Evolutionary conservation across 37 sponge, comb jelly and placozoan species (phyloP), one percentile per base, ranked within the genome.

Genomic region (Hexactinellida sp.): DNA sequence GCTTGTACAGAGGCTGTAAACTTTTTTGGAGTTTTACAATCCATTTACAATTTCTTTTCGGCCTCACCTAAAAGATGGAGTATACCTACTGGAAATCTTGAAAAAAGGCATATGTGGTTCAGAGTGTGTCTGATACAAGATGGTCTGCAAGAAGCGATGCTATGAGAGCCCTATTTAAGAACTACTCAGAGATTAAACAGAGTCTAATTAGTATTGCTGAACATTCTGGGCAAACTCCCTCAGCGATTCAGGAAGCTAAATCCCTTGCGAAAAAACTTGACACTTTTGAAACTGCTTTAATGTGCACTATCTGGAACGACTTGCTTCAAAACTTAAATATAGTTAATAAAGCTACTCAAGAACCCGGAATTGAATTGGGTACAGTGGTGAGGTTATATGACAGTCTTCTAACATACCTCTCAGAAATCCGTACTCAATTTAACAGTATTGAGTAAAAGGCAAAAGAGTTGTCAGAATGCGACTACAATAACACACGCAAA

Each of bases 121-220:
- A 85, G 55, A 52, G 86, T 54, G 55, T 54, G 54, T 54, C 86
- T 85, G 86, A 54, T 34, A 55, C 86, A 52, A 54, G 86, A 54
- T 85, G 86, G 86, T 85, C 36, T 55, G 55, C 86, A 37, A 3
- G 86, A n/a, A 54, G 54, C 25, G 86, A 55, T 55, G 86, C 86
- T 51, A 54, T 41, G 25, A 85, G 38, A 85, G 63, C 55, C 25
- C 86, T 85, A 24, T n/a, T 37, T 54, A 85, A 85, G 54, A 54
- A 54, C 38, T 55, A 85, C 36, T 54, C 55, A 36, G 54, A 37
- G 36, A 54, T 85, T 37, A 38, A 54, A 54, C 37, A 85, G 37
- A 54, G 51, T 54, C 36, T 85, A 28, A 54, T 24, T 34, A 25
- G 23, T 47, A 84, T 85, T 28, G 36, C 55, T 54, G 55, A 35